Evolutionary conservation across 2,888 invertebrate genomes (phyloP), one percentile per base, ranked within the genome.

Genomic region (Oxystoma pomonae): DNA sequence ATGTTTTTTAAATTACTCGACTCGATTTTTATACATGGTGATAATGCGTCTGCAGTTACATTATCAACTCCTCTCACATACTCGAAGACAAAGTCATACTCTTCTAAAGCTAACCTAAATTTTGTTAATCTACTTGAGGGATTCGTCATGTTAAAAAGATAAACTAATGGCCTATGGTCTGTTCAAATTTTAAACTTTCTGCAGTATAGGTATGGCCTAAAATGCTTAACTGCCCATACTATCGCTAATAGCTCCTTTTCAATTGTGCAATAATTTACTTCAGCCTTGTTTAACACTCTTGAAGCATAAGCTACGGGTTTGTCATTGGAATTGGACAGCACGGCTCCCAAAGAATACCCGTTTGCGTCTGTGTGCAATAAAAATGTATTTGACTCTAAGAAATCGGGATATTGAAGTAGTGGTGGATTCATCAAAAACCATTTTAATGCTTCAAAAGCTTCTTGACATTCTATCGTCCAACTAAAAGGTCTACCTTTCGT

Each of bases 81-180:
- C 18, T 20, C 53, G 20, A 60, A 16, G 2, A 12, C 20, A 22
- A 56, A 60, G 18, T 56, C 56, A 49, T 60, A 60, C 22, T 60
- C 60, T 22, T 56, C 20, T 20, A 74, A 55, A n/a, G 68, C 66
- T 20, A 72, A 63, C 55, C 72, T 60, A 74, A 72, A 73, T 62
- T 69, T 69, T 3, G 68, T 71, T 17, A 74, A 57, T 64, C 72
- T 20, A 60, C 55, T 61, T 2, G 49, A 60, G 17, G 21, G 60
- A 35, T 60, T 60, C 9, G 55, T 18, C 35, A 60, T 60, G 3
- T 50, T 50, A 60, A 60, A 60, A n/a, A 60, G 35, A 60, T 60
- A 60, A 18, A 60, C 19, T 35, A 60, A 53, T 19, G 59, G 52
- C 16, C 53, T 2, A 59, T 59, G 53, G 19, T 60, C 35, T 2